These are phyloP conservation scores for Carassius gibelio DNA, from an alignment of 2,113 vertebrate species.

Conservation along the genomic window DNA sequence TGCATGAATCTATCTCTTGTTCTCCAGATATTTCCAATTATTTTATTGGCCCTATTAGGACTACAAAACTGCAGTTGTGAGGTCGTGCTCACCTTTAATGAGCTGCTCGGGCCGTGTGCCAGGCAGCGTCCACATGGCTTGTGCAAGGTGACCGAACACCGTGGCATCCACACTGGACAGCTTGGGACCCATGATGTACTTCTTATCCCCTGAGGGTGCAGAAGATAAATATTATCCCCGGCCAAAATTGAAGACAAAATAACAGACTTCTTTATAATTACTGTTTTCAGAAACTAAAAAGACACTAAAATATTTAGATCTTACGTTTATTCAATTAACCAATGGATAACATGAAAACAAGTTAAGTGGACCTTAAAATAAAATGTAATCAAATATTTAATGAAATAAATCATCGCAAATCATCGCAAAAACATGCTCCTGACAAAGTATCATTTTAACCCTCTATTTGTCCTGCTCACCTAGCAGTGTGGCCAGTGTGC, in stretches of 20 bases:
- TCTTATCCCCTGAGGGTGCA: constrained; percentile 88
- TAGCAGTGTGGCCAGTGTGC: constrained; percentile 89
- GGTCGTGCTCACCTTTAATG: constrained; percentile 86
- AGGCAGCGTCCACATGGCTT: constrained; percentile 97
- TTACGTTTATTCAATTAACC: neutral
- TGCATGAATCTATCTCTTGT: neutral
- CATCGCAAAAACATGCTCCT: neutral
- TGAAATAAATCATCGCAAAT: no score
- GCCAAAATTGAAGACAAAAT: neutral
- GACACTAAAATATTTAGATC: neutral
- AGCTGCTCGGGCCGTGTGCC: constrained; percentile 91
- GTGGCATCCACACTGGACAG: constrained; percentile 93
- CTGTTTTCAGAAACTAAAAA: neutral
- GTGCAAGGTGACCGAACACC: constrained; percentile 93
- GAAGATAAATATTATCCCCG: constrained; percentile 29
- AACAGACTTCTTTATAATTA: neutral
- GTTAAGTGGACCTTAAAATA: no score
- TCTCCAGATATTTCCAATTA: neutral
- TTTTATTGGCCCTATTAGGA: neutral
- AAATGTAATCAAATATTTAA: no score
- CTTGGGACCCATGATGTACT: constrained; percentile 95
- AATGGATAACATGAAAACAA: neutral
- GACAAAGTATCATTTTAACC: neutral
- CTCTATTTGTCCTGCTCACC: constrained; percentile 73
- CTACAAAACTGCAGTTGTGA: neutral